These are phyloP conservation scores for Ivindomyrus marchei DNA, from an alignment of 2,113 vertebrate species.

Conservation along the genomic window DNA sequence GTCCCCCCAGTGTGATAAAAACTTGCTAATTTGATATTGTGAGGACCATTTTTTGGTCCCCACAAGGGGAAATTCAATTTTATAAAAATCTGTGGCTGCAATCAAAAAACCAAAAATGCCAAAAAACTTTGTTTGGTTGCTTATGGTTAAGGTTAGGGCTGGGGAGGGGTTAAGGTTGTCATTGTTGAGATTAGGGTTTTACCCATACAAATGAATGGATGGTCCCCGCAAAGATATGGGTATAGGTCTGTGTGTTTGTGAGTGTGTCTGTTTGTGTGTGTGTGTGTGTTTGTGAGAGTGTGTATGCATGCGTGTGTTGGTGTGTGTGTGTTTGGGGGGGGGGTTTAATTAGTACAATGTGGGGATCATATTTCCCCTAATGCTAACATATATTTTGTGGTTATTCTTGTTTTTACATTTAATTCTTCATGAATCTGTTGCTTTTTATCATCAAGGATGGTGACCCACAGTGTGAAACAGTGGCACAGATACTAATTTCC, in stretches of 20 bases:
- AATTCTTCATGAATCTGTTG: neutral
- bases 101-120: neutral
- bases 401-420: neutral
- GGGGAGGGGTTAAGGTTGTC: neutral
- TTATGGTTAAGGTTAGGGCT: neutral
- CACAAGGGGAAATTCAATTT: neutral
- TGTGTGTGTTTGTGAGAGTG: neutral
- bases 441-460: neutral
- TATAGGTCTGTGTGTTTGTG: no score
- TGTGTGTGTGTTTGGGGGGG: neutral
- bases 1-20: neutral
- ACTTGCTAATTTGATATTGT: neutral
- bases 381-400: neutral
- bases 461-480: neutral
- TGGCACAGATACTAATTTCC: neutral
- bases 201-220: neutral
- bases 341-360: neutral
- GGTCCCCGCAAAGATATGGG: neutral
- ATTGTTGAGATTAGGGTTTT: neutral
- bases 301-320: neutral
- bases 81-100: neutral
- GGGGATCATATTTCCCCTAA: neutral
- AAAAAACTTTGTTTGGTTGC: neutral
- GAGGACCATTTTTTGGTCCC: neutral
- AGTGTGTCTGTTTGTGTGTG: neutral